Base-by-base conservation (phyloP, 2,888 invertebrate species). In the Tenthredo notha region DNA sequence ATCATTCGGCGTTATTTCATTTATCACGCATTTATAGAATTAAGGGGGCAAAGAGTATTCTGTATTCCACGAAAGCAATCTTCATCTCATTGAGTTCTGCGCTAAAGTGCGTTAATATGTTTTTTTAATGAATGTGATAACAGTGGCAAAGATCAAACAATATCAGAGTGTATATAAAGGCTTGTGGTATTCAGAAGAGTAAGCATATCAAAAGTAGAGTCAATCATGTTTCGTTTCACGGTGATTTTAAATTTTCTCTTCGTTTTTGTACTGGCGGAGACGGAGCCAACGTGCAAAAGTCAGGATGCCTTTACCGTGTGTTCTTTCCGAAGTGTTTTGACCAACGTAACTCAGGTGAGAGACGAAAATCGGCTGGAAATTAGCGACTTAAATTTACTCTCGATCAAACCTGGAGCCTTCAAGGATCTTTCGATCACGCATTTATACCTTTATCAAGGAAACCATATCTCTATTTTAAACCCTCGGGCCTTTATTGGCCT, bases 361-460 rank as follows among this genome's bases (percentile, higher is more conserved):
- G 58, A 33, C 5, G 86, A 86, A 15, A 50, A 86, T 5, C 50
- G 78, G 9, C 50, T 89, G 12, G 75, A 86, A 2, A 85, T 89
- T 29, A 37, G 47, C 9, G 84, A 90, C 50, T 18, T 90, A 43
- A 72, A 88, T 29, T 88, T 89, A 1, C n/a, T 87, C 10, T 84
- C 87, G 2, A 88, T 90, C 18, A 80, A 61, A 1, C 87, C 87
- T 18, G 82, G 87, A 7, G 87, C 89, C 2, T 89, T 89, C 75
- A 87, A 87, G 12, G 86, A 90, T 58, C 58, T 89, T 4, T 25
- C 47, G 4, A 83, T 83, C 18, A 86, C 29, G 0, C 37, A 65
- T 9, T 67, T 89, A 9, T 84, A 84, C 37, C 33, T 90, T 6
- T 65, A 61, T 15, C 21, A 83, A 18, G 88, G 88, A 2, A 89